phyloP scores from a whole-genome alignment of 1,140 invertebrate species.

The Drosophila punjabiensis region DNA sequence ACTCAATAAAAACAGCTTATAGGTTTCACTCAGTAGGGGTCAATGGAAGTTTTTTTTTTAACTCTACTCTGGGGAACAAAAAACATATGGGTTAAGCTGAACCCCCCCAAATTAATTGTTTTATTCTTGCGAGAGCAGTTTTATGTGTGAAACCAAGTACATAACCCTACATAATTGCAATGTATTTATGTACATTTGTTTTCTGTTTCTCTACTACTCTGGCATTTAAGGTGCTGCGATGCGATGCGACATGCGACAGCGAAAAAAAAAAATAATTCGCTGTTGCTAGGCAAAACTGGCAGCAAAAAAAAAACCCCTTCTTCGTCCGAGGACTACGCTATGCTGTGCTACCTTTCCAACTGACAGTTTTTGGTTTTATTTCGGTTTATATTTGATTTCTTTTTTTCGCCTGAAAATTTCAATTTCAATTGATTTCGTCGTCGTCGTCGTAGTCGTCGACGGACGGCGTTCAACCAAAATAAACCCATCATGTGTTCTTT shows the following conservation, averaged over 20 bases:
- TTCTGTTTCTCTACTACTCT: constrained; percentile 18
- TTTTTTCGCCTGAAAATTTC: constrained; percentile 46
- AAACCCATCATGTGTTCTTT: constrained; percentile 45
- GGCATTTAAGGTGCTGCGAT: constrained; percentile 34
- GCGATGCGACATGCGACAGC: neutral
- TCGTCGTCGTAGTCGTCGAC: constrained; percentile 2
- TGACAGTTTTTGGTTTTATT: constrained; percentile 39
- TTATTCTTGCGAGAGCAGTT: neutral
- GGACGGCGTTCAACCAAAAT: constrained; percentile 42
- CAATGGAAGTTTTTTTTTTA: too few species aligned
- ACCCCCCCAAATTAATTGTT: too few species aligned
- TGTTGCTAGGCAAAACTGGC: constrained; percentile 28
- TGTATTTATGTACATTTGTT: constrained; percentile 20
- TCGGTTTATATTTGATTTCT: constrained; percentile 26
- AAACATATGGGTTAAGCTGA: too few species aligned
- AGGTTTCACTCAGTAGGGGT: too few species aligned
- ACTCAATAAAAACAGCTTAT: neutral
- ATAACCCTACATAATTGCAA: constrained; percentile 4
- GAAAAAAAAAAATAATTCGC: constrained; percentile 5
- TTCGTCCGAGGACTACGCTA: constrained; percentile 6
- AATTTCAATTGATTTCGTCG: constrained; percentile 75
- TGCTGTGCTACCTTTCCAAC: constrained; percentile 23
- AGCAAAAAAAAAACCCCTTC: neutral
- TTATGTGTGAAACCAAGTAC: neutral
- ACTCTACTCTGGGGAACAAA: neutral